phyloP scores from a whole-genome alignment of 1,140 invertebrate genomes.

The Eriocheir sinensis region DNA sequence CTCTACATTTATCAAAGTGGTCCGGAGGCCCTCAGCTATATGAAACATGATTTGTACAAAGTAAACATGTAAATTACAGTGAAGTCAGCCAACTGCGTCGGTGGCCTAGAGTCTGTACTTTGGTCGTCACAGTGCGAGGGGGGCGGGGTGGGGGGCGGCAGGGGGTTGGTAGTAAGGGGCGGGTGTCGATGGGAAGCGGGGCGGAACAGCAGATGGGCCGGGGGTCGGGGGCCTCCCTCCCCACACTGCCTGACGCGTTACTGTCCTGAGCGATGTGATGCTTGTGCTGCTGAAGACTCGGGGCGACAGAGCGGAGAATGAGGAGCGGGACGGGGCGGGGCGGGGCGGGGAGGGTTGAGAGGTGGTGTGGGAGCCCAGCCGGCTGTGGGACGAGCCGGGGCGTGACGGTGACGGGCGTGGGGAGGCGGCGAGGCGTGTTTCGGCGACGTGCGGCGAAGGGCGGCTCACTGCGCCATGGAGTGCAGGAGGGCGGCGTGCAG shows the following conservation, averaged over 20 bases:
- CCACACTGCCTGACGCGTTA: not conserved
- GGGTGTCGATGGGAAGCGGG: not conserved
- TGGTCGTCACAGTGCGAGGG: not conserved
- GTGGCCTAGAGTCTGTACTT: not conserved
- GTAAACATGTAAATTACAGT: not conserved
- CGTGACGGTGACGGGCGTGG: not conserved
- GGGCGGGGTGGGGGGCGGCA: not conserved
- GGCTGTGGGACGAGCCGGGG: not conserved
- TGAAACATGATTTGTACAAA: not conserved
- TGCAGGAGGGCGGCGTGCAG: conserved; percentile 77
- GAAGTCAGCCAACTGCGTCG: conserved; percentile 11
- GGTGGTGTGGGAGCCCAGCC: not conserved
- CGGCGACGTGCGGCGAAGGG: not conserved
- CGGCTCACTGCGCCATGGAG: conserved; percentile 77
- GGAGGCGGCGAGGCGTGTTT: not conserved
- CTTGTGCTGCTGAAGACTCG: not conserved
- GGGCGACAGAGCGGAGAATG: not conserved
- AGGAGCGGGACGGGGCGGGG: not conserved
- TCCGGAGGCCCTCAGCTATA: conserved; percentile 11
- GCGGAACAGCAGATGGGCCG: not conserved
- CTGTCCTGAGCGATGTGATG: not conserved
- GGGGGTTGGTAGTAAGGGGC: no score
- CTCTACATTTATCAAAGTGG: conserved; percentile 24
- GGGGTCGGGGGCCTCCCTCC: not conserved
- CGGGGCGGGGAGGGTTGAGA: not conserved